These are phyloP conservation scores for Marmota flaviventris DNA, from an alignment of 2,113 vertebrate species.

Conservation along the genomic window DNA sequence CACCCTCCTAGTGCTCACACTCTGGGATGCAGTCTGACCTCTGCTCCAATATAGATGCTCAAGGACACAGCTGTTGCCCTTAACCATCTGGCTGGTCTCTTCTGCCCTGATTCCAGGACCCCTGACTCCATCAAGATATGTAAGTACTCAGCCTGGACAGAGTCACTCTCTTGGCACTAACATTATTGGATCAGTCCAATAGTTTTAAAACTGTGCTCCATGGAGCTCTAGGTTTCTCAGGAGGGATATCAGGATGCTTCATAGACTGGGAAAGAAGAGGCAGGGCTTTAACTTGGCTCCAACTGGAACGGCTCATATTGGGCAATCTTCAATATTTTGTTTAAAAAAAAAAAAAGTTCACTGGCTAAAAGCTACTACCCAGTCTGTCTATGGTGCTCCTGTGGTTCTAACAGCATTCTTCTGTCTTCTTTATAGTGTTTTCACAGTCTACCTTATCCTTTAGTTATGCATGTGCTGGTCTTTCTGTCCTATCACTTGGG, in stretches of 20 bases:
- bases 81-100: background rate
- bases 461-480: background rate
- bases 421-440: background rate
- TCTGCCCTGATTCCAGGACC: background rate
- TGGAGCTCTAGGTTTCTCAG: background rate
- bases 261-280: background rate
- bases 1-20: background rate
- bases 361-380: slow-evolving; percentile 11
- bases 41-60: background rate
- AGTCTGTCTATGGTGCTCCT: background rate
- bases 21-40: slow-evolving; percentile 7
- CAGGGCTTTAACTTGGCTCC: background rate
- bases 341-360: background rate
- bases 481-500: slow-evolving; percentile 31
- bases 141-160: background rate
- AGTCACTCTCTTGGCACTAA: background rate
- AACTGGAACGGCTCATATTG: background rate
- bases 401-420: background rate
- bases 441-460: background rate
- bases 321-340: background rate
- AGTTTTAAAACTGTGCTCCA: slow-evolving; percentile 17
- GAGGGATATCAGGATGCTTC: background rate
- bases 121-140: background rate
- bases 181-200: background rate
- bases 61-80: slow-evolving; percentile 43